Conservation (phyloP, 2,113 vertebrate species). For the Parus major region DNA sequence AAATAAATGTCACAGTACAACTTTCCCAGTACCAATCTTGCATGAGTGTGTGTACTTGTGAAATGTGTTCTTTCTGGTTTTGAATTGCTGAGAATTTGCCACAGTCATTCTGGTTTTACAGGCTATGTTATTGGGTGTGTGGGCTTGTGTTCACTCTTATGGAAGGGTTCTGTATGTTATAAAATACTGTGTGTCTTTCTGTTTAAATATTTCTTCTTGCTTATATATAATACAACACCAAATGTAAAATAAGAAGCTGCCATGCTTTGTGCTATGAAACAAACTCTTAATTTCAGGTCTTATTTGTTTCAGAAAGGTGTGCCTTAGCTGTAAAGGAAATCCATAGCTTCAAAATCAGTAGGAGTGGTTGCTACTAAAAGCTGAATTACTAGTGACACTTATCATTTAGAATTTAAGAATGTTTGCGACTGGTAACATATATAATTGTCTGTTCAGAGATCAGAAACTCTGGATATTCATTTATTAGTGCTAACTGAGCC, state of each 20-base stretch:
- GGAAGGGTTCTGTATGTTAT: neutral
- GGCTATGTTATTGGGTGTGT: rapidly evolving
- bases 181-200: neutral
- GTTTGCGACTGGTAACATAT: neutral
- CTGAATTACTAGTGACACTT: neutral
- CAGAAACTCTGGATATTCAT: neutral
- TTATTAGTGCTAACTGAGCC: neutral
- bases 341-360: neutral
- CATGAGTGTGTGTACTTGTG: neutral
- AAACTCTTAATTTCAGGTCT: neutral
- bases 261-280: neutral
- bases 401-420: neutral
- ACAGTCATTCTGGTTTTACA: neutral
- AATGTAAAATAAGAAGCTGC: neutral
- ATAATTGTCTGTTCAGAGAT: neutral
- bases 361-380: neutral
- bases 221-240: neutral
- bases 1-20: neutral
- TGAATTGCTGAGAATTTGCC: neutral
- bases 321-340: neutral
- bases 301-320: neutral
- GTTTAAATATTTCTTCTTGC: neutral
- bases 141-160: neutral
- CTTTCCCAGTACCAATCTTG: neutral
- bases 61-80: neutral